These are phyloP conservation scores for Spea bombifrons DNA, from an alignment of 2,113 vertebrate genomes.

Conservation along the genomic window DNA sequence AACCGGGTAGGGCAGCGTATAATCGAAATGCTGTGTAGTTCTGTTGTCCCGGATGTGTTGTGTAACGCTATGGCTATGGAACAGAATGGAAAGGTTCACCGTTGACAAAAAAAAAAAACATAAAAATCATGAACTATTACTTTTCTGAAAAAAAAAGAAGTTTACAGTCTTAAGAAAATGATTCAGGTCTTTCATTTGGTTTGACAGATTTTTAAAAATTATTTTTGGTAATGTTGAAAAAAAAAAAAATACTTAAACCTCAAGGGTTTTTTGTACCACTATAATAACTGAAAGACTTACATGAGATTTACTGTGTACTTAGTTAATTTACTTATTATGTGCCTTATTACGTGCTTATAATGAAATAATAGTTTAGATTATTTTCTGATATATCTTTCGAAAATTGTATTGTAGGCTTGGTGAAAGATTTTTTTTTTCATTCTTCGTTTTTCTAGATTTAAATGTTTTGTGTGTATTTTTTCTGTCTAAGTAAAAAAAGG, in stretches of 20 bases:
- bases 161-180: slow-evolving; percentile 73
- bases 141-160: slow-evolving; percentile 59
- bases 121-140: slow-evolving; percentile 55
- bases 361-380: slow-evolving; percentile 69
- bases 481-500: slow-evolving; percentile 56
- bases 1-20: too few relatives aligned
- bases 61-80: slow-evolving; percentile 50
- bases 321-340: slow-evolving; percentile 70
- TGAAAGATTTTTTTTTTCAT: slow-evolving; percentile 60
- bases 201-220: slow-evolving; percentile 79
- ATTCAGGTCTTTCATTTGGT: slow-evolving; percentile 76
- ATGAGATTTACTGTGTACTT: slow-evolving; percentile 75
- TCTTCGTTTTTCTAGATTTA: slow-evolving; percentile 53
- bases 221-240: slow-evolving; percentile 76
- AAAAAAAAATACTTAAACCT: slow-evolving; percentile 64
- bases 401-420: slow-evolving; percentile 67
- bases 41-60: slow-evolving; percentile 49
- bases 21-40: not conserved
- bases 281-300: slow-evolving; percentile 68
- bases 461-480: slow-evolving; percentile 57
- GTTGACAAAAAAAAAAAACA: slow-evolving; percentile 35
- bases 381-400: slow-evolving; percentile 67
- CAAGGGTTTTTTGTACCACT: slow-evolving; percentile 76
- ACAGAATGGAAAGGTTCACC: slow-evolving; percentile 53
- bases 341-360: slow-evolving; percentile 81